Evolutionary conservation across 2,113 vertebrate genomes (phyloP), one percentile per base, ranked within the genome.

Genomic region (Orcinus orca): DNA sequence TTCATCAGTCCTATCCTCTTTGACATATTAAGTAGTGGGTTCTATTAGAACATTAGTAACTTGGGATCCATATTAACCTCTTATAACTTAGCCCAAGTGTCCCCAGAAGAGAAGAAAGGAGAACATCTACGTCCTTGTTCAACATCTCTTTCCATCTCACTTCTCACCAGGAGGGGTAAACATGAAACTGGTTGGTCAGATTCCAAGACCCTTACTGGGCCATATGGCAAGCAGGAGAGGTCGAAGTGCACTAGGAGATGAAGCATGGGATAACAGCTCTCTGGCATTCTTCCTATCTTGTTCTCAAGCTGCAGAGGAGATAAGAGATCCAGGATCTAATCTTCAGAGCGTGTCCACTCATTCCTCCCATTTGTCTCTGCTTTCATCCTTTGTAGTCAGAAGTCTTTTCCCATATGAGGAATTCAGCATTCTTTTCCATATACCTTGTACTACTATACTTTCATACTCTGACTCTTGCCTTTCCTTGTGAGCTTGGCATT

Each of bases 11-110:
- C n/a, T 53, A 58, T 65, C 3, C 25, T 82, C 50, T 36, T 80
- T 74, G 41, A 81, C 58, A 95, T 63, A 84, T 10, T 81, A 88
- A 63, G 17, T 50, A 76, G 21, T 85, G 38, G 26, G 31, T 62
- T 68, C 65, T 58, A 14, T 33, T 65, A 73, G 25, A 85, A 38
- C 1, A 65, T 63, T 31, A 23, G 2, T 68, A 84, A 50, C 21
- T 58, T 93, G 36, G 29, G 11, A 81, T 84, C 50, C 60, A 62
- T 47, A 85, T 29, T 89, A 50, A 95, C 14, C 38, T 47, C 13
- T 60, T 90, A 31, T 85, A 53, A 77, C 9, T 85, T 76, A 87
- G 8, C 17, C n/a, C 29, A 88, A 20, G 7, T 88, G 17, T 33
- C 7, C 9, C 17, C 26, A 90, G 36, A n/a, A 90, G 3, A 85